A percentile compares a stretch with the other conserved stretches of the same genome.
Conservation (phyloP, 2,797 vertebrate species). For the Diceros bicornis region DNA sequence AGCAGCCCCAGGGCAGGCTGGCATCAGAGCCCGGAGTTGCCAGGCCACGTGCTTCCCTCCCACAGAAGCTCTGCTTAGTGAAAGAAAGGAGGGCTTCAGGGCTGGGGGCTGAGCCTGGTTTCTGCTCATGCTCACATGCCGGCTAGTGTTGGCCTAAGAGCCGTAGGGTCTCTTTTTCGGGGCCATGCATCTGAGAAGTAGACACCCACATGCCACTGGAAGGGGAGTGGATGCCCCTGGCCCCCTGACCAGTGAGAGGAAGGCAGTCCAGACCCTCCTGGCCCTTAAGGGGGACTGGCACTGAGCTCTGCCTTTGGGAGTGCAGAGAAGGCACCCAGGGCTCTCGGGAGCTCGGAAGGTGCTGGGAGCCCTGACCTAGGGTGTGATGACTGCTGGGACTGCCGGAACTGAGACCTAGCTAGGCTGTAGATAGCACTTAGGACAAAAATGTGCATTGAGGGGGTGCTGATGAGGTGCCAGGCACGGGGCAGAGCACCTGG, state of each 20-base stretch:
- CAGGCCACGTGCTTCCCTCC: neutral
- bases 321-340: neutral
- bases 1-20: conserved; percentile 11
- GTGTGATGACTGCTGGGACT: conserved; percentile 45
- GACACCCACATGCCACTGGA: neutral
- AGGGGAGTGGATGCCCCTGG: neutral
- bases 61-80: conserved; percentile 42
- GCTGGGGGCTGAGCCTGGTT: conserved; percentile 27
- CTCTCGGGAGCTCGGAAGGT: neutral
- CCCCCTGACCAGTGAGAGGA: neutral
- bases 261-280: neutral
- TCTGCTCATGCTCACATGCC: neutral
- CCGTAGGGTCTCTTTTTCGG: neutral
- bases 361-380: neutral
- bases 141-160: neutral
- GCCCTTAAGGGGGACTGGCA: neutral
- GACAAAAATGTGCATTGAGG: conserved; percentile 57
- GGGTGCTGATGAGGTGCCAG: conserved; percentile 68
- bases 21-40: conserved; percentile 29
- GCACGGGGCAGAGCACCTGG: conserved; percentile 69
- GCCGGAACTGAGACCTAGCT: conserved; percentile 68
- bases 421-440: conserved; percentile 81
- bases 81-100: neutral
- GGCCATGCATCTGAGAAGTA: conserved; percentile 36
- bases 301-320: conserved; percentile 40